A percentile compares a stretch with the other conserved stretches of the same genome.
Conservation (phyloP, 2,888 invertebrate genomes). For the Crocallis elinguaria region DNA sequence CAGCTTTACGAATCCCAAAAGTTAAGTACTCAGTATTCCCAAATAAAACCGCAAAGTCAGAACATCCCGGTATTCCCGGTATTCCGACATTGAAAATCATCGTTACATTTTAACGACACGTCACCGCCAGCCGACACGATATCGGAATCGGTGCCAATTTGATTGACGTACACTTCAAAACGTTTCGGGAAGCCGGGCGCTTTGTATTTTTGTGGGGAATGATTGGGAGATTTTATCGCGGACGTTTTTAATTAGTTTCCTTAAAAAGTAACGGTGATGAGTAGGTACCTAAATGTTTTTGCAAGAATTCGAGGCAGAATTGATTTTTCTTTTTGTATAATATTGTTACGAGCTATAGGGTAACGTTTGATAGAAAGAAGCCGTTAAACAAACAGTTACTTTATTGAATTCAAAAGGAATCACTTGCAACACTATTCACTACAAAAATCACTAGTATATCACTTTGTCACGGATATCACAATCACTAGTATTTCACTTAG, state of each 20-base stretch:
- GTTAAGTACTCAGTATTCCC: too few species aligned
- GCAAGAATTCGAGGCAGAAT: background rate
- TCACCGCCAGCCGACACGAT: slow-evolving; percentile 6
- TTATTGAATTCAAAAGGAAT: too few species aligned
- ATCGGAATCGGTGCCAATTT: slow-evolving; percentile 16
- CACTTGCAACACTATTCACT: too few species aligned
- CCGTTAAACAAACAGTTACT: too few species aligned
- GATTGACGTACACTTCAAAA: slow-evolving; percentile 20
- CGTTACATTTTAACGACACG: slow-evolving; percentile 26
- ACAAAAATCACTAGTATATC: too few species aligned
- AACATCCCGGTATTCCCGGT: too few species aligned
- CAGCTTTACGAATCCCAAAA: too few species aligned
- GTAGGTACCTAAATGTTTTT: background rate
- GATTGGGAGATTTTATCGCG: slow-evolving; percentile 5
- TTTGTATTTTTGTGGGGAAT: slow-evolving; percentile 13
- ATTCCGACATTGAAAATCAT: slow-evolving; percentile 8
- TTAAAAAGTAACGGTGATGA: background rate
- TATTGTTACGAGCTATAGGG: too few species aligned
- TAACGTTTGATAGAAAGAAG: too few species aligned
- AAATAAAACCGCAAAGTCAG: background rate
- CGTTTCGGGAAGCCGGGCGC: slow-evolving; percentile 2
- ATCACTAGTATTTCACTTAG: too few species aligned
- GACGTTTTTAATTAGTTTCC: slow-evolving; percentile 14
- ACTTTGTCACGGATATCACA: too few species aligned
- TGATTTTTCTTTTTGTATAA: too few species aligned